Evolutionary conservation across 2,888 invertebrate genomes (phyloP).

Genomic region (Pristionchus fissidentatus): DNA sequence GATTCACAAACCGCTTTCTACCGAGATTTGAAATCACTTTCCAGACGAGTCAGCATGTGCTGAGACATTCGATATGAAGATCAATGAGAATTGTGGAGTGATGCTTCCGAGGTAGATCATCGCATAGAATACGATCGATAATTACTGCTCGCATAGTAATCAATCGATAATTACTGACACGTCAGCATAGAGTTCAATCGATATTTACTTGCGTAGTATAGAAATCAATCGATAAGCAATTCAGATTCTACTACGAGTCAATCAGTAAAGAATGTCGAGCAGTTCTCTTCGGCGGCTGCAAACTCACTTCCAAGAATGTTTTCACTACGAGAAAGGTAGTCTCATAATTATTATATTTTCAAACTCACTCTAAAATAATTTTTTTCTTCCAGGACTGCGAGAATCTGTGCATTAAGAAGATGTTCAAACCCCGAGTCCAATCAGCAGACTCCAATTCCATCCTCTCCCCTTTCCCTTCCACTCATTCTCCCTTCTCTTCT

Average conservation of each 20-base stretch:
- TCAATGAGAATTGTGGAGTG: conserved; percentile 47
- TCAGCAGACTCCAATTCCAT: background rate
- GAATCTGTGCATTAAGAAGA: conserved; percentile 25
- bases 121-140: background rate
- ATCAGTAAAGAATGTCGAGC: conserved; percentile 47
- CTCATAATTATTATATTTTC: background rate
- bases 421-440: background rate
- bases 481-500: background rate
- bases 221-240: too few relatives aligned
- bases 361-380: background rate
- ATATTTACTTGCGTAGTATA: too few relatives aligned
- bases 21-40: background rate
- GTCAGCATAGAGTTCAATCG: too few relatives aligned
- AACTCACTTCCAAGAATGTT: conserved; percentile 56
- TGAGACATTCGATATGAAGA: conserved; percentile 47
- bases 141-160: background rate
- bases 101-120: conserved; percentile 6
- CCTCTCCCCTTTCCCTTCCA: background rate
- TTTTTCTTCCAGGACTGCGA: conserved; percentile 25
- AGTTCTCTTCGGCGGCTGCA: conserved; percentile 65
- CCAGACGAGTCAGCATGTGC: conserved; percentile 28
- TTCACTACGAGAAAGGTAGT: conserved; percentile 57
- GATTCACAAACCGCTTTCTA: background rate
- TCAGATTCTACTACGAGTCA: conserved; percentile 42
- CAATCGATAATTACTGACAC: background rate